Evolutionary conservation across 2,113 vertebrate species (phyloP).

Genomic region (Festucalex cinctus): DNA sequence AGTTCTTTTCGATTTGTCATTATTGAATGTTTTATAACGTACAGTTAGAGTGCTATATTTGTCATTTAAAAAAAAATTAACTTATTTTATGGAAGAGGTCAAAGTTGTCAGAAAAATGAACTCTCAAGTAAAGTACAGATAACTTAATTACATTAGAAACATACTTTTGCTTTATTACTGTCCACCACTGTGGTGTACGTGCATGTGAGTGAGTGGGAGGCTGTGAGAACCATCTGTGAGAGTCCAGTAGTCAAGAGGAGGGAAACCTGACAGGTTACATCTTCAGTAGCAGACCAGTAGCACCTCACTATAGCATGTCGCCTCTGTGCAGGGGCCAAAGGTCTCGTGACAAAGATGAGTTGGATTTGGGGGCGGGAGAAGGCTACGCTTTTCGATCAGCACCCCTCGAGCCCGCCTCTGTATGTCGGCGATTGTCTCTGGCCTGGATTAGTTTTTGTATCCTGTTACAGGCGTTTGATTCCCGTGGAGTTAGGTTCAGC

Average conservation of each 20-base stretch:
- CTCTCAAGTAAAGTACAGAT: neutral
- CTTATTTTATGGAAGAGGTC: too few relatives aligned
- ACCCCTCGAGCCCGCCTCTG: slow-evolving; percentile 21
- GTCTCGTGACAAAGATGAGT: slow-evolving; percentile 46
- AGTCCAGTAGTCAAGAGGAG: slow-evolving; percentile 4
- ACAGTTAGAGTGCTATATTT: too few relatives aligned
- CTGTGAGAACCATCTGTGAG: slow-evolving; percentile 20
- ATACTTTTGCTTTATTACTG: neutral
- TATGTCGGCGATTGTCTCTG: slow-evolving; percentile 71
- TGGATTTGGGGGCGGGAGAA: slow-evolving; percentile 35
- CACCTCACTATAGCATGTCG: slow-evolving; percentile 25
- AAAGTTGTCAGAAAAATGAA: too few relatives aligned
- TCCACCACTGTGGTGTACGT: neutral
- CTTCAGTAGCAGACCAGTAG: slow-evolving; percentile 50
- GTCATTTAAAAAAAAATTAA: too few relatives aligned
- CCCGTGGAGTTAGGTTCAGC: slow-evolving; percentile 70
- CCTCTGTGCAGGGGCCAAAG: slow-evolving; percentile 48
- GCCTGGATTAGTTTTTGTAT: slow-evolving; percentile 73
- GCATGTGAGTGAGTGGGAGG: neutral
- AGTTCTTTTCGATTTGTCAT: too few relatives aligned
- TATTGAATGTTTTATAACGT: too few relatives aligned
- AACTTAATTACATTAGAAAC: neutral
- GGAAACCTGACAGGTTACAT: slow-evolving; percentile 38
- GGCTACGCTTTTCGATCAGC: slow-evolving; percentile 5
- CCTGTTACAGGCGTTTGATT: slow-evolving; percentile 73